Base-by-base conservation (phyloP, 2,888 invertebrate species). In the Chromoteleia sp. region DNA sequence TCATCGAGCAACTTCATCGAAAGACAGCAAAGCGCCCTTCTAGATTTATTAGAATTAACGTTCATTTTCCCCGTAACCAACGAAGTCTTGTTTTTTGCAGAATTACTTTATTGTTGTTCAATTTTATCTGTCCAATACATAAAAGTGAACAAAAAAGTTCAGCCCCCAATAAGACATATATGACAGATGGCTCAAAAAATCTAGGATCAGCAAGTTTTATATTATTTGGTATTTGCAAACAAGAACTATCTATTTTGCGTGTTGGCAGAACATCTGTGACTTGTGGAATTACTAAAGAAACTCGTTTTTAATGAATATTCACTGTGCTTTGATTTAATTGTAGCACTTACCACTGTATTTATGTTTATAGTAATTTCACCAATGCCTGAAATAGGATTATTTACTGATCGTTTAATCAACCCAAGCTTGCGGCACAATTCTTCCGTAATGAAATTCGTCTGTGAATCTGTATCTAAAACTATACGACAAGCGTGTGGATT, bases 71-170 rank as follows among this genome's bases (percentile, higher is more conserved):
- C 68, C 10, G 76, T 39, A 68, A 12, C 76, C 76, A 76, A 12
- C 76, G 54, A 0, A 68, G 29, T 36, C 54, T 65, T 1, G 61
- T 76, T 50, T 76, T 76, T 14, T 76, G 68, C 8, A 76, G 12
- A 41, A 68, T 1, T 15, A 30, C 12, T 19, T 19, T 61, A 10
- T 41, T 10, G n/a, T 41, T 45, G 0, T 21, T 52, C 33, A 76
- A 54, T 19, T 30, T 61, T 25, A 76, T 61, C 33, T 76, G 68
- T 1, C 68, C 76, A 8, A 68, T 12, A 17, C 58, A 54, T 8
- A 76, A 43, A 8, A 76, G 29, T 0, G 52, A 29, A 39, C 30
- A 67, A n/a, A 65, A 65, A 14, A 45, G 41, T 14, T 54, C 75
- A 2, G 75, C 65, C 0, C 74, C 74, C 8, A 74, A 19, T 10